Percentiles rank a stretch among this genome's conserved stretches.
These are phyloP conservation scores for Hexactinellida sp. DNA, from an alignment of 37 sponge, comb jelly and placozoan species.

Conservation along the genomic window DNA sequence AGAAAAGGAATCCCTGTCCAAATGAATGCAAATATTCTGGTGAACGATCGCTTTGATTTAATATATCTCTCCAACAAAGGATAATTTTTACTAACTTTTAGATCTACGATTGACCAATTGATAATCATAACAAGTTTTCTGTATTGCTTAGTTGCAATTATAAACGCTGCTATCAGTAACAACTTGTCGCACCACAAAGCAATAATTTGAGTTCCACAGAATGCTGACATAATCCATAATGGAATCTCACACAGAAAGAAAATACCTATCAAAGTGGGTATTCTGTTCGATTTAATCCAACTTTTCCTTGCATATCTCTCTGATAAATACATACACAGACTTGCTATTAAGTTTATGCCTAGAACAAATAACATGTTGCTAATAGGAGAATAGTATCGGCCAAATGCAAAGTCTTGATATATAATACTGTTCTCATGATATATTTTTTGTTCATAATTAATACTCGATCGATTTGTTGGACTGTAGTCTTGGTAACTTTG, in stretches of 20 bases:
- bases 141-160: background rate
- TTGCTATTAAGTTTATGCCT: background rate
- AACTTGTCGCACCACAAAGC: background rate
- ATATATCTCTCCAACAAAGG: background rate
- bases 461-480: too few species aligned
- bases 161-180: background rate
- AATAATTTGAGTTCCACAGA: background rate
- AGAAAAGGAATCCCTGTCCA: background rate
- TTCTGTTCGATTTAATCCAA: background rate
- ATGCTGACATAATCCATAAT: background rate
- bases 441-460: too few species aligned
- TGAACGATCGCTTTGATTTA: background rate
- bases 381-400: too few species aligned
- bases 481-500: too few species aligned
- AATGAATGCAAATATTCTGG: background rate
- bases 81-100: background rate
- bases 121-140: background rate
- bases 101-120: background rate
- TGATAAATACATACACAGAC: background rate
- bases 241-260: background rate
- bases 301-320: background rate
- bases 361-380: too few species aligned
- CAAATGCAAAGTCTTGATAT: too few species aligned
- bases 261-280: background rate
- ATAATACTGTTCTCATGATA: too few species aligned